Conservation (phyloP, 2,888 invertebrate genomes). For the Hoplodrina blanda region DNA sequence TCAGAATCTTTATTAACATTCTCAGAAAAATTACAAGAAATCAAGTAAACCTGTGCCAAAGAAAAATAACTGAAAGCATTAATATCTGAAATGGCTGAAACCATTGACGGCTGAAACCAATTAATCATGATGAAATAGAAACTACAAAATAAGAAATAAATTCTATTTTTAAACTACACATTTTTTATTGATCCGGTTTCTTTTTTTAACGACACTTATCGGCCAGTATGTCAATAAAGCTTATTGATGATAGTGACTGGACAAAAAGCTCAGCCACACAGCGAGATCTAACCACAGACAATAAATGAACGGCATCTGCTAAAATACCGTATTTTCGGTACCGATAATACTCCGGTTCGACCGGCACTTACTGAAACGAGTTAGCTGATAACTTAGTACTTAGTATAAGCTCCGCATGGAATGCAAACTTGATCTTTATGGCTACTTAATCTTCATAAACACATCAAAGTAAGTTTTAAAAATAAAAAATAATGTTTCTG, state of each 20-base stretch:
- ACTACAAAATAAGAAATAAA: background rate
- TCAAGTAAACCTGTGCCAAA: conserved; percentile 1
- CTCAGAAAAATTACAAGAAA: conserved; percentile 12
- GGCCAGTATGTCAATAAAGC: background rate
- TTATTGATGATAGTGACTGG: background rate
- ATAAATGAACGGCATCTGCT: conserved; percentile 57
- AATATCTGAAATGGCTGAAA: no score
- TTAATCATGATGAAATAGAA: background rate
- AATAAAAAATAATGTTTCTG: background rate
- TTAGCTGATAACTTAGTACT: conserved; percentile 31
- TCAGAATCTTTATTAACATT: conserved; percentile 26
- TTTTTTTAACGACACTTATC: background rate
- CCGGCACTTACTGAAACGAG: conserved; percentile 30
- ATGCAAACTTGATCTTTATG: conserved; percentile 32
- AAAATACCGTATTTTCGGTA: conserved; percentile 55
- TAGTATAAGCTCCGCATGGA: conserved; percentile 26
- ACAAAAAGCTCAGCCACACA: conserved; percentile 1
- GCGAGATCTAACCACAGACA: conserved; percentile 55
- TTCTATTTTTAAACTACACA: background rate
- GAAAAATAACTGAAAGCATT: no score
- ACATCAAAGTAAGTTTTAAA: background rate
- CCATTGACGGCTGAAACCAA: background rate
- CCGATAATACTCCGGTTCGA: conserved; percentile 41
- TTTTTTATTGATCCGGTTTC: background rate
- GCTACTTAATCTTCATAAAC: conserved; percentile 1